phyloP scores from a whole-genome alignment of 1,140 invertebrate genomes.

The Drosophila tani region DNA sequence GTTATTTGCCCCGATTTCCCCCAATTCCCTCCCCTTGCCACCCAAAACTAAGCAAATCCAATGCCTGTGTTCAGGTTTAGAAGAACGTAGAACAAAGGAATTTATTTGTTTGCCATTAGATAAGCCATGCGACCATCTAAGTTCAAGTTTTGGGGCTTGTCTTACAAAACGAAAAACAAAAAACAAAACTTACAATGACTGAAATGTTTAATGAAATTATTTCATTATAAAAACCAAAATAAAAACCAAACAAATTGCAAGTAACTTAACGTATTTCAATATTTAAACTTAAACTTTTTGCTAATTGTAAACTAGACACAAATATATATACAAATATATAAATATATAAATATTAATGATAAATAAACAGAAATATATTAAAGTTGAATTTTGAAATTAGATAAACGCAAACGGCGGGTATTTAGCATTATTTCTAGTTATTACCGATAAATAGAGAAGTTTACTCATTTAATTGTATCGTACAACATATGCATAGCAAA shows the following conservation, averaged over 20 bases:
- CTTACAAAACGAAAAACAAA: constrained; percentile 23
- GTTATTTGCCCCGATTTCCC: constrained; percentile 1
- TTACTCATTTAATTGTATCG: constrained; percentile 59
- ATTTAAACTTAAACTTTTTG: constrained; percentile 59
- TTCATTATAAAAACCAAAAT: constrained; percentile 62
- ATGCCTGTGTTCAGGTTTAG: constrained; percentile 50
- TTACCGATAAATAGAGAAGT: constrained; percentile 55
- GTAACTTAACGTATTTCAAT: constrained; percentile 66
- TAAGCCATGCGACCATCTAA: constrained; percentile 47
- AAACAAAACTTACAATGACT: constrained; percentile 59
- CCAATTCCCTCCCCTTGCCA: constrained; percentile 15
- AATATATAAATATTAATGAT: constrained; percentile 27
- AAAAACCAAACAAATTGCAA: constrained; percentile 44
- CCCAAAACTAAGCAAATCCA: constrained; percentile 74
- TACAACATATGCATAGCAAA: constrained; percentile 53
- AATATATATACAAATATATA: constrained; percentile 43
- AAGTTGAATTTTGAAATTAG: constrained; percentile 68
- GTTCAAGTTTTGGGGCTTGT: constrained; percentile 40
- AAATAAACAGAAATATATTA: constrained; percentile 54
- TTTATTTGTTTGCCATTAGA: constrained; percentile 47
- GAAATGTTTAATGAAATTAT: constrained; percentile 78
- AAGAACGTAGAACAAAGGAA: constrained; percentile 34
- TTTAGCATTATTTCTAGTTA: constrained; percentile 62
- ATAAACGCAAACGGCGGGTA: constrained; percentile 33
- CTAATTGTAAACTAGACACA: constrained; percentile 63